Evolutionary conservation across 92 coral and sea anemone species (phyloP).

Genomic region (Heliopora coerulea): DNA sequence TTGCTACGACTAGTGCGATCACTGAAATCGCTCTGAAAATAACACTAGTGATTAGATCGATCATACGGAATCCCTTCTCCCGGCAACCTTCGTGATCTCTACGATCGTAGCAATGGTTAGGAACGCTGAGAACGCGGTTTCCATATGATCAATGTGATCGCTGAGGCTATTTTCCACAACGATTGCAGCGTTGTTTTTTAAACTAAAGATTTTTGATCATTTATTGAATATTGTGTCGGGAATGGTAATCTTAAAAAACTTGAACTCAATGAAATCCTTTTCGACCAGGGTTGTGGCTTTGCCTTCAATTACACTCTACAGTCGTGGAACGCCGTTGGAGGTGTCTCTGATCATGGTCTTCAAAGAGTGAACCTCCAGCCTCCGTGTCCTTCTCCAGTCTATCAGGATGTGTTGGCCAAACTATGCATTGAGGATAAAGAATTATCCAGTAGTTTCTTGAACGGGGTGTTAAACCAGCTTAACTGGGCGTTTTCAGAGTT

Average conservation of each 20-base stretch:
- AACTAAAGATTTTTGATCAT: too few species aligned
- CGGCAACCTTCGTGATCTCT: too few species aligned
- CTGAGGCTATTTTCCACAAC: background rate
- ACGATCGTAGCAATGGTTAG: too few species aligned
- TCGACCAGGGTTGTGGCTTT: conserved; percentile 86
- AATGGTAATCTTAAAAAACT: too few species aligned
- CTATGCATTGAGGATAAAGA: conserved; percentile 70
- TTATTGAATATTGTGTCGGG: too few species aligned
- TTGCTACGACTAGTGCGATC: too few species aligned
- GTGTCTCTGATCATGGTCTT: conserved; percentile 55
- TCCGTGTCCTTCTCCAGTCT: conserved; percentile 75
- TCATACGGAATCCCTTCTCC: too few species aligned
- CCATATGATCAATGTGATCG: too few species aligned
- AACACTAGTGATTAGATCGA: too few species aligned
- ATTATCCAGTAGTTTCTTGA: conserved; percentile 80
- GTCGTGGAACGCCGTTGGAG: background rate
- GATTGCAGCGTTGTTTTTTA: too few species aligned
- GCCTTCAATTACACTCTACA: conserved; percentile 83
- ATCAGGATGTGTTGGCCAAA: conserved; percentile 70
- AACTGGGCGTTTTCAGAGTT: conserved; percentile 99
- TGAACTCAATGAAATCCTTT: background rate
- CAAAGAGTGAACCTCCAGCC: conserved; percentile 80
- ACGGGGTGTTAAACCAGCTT: conserved; percentile 90
- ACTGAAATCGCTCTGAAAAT: too few species aligned
- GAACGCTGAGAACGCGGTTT: too few species aligned